A percentile compares a stretch with the other conserved stretches of the same genome.
phyloP scores from a whole-genome alignment of 2,113 vertebrate genomes.

The Dicaeum eximium region DNA sequence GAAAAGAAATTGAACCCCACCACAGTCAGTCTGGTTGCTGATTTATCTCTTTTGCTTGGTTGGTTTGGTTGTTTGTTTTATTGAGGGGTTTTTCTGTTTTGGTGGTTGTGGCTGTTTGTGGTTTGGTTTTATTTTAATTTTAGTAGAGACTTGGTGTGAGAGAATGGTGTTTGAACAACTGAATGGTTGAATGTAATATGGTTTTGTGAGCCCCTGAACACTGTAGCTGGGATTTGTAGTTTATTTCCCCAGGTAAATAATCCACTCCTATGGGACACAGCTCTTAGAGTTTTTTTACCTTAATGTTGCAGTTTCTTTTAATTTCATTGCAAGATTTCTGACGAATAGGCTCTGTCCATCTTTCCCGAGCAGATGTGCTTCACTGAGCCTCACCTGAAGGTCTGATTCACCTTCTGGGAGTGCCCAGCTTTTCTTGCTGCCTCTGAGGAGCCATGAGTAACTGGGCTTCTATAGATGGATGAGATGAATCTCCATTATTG shows the following conservation, averaged over 20 bases:
- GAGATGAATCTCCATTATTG: neutral
- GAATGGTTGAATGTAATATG: neutral
- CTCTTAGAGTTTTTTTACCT: neutral
- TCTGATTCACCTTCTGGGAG: neutral
- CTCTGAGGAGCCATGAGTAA: neutral
- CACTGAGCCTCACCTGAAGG: neutral
- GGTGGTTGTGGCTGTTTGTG: neutral
- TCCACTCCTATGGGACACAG: rapidly evolving
- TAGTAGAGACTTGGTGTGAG: neutral
- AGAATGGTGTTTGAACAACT: neutral
- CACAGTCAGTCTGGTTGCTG: neutral
- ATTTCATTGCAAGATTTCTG: neutral
- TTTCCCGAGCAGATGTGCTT: neutral
- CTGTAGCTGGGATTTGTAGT: neutral
- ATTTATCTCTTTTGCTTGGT: neutral
- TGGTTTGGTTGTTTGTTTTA: neutral
- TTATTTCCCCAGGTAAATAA: neutral
- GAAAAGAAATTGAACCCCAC: neutral
- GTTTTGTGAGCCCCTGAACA: neutral
- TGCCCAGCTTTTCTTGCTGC: neutral
- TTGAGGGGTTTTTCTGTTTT: neutral
- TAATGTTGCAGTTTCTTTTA: neutral
- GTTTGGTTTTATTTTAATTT: neutral
- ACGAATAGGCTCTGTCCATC: neutral
- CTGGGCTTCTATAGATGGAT: neutral